These are phyloP conservation scores for Parazoanthus swiftii DNA, from an alignment of 92 coral and sea anemone species.

Conservation along the genomic window DNA sequence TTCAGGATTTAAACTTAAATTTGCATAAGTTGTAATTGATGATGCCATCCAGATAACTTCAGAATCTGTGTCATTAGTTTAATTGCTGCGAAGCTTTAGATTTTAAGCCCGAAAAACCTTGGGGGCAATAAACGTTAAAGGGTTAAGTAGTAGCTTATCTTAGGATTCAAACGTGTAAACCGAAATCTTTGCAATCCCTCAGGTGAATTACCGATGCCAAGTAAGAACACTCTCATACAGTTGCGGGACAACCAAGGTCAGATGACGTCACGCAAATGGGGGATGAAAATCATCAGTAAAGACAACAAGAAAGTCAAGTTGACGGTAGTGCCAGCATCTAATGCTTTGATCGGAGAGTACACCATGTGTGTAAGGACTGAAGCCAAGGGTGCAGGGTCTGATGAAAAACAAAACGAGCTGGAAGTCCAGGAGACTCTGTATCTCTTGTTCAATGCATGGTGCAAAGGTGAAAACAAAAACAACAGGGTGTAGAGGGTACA, in stretches of 20 bases:
- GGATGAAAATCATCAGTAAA: not conserved
- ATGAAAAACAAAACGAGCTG: not conserved
- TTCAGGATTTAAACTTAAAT: too few species aligned
- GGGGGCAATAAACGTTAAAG: too few species aligned
- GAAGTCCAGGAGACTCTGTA: not conserved
- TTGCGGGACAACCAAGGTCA: not conserved
- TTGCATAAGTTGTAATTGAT: too few species aligned
- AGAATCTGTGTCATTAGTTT: too few species aligned
- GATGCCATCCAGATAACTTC: too few species aligned
- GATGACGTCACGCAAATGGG: conserved; percentile 2
- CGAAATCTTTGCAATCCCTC: not conserved
- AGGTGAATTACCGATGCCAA: not conserved
- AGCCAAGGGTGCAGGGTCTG: not conserved
- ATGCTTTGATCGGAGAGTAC: conserved; percentile 17
- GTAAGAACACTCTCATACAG: not conserved
- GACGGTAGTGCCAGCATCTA: conserved; percentile 1
- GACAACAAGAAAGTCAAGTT: not conserved
- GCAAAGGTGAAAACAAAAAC: not conserved
- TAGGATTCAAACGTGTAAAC: not conserved
- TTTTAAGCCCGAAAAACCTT: too few species aligned
- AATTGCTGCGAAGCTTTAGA: too few species aligned
- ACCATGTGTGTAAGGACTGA: not conserved
- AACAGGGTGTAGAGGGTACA: too few species aligned
- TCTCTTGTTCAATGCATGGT: conserved; percentile 14
- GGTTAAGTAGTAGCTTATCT: not conserved